A percentile compares a stretch with the other conserved stretches of the same genome.
phyloP scores from a whole-genome alignment of 2,888 invertebrate species.

The Eulithis prunata region DNA sequence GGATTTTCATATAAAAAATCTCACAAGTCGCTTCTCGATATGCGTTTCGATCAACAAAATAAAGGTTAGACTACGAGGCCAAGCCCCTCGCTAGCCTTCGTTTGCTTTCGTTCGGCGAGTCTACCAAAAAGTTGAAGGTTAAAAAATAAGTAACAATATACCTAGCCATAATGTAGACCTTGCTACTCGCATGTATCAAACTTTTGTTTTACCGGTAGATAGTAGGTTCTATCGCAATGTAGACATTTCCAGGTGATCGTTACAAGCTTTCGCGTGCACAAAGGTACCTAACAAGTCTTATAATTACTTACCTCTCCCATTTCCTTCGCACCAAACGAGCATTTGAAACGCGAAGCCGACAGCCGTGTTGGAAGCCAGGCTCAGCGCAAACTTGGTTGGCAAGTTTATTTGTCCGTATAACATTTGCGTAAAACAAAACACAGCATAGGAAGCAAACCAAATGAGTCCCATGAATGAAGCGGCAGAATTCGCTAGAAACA shows the following conservation, averaged over 20 bases:
- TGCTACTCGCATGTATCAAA: too few relatives aligned
- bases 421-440: conserved; percentile 88
- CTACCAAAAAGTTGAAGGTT: too few relatives aligned
- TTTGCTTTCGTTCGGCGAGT: too few relatives aligned
- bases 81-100: too few relatives aligned
- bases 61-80: too few relatives aligned
- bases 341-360: conserved; percentile 92
- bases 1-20: too few relatives aligned
- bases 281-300: neutral
- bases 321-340: conserved; percentile 90
- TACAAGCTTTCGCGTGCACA: neutral
- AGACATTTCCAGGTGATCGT: too few relatives aligned
- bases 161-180: too few relatives aligned
- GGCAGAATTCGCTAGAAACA: conserved; percentile 88
- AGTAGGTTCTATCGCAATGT: too few relatives aligned
- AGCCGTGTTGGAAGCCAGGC: conserved; percentile 90
- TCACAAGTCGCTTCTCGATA: too few relatives aligned
- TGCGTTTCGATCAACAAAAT: too few relatives aligned
- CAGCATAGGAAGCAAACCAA: conserved; percentile 91
- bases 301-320: conserved; percentile 83
- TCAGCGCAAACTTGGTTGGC: conserved; percentile 85
- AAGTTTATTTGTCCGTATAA: conserved; percentile 86
- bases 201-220: neutral
- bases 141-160: too few relatives aligned
- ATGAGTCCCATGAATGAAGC: conserved; percentile 91